Percentiles rank a stretch among this genome's conserved stretches.
phyloP scores from a whole-genome alignment of 2,888 invertebrate species.

The Tholera decimalis region DNA sequence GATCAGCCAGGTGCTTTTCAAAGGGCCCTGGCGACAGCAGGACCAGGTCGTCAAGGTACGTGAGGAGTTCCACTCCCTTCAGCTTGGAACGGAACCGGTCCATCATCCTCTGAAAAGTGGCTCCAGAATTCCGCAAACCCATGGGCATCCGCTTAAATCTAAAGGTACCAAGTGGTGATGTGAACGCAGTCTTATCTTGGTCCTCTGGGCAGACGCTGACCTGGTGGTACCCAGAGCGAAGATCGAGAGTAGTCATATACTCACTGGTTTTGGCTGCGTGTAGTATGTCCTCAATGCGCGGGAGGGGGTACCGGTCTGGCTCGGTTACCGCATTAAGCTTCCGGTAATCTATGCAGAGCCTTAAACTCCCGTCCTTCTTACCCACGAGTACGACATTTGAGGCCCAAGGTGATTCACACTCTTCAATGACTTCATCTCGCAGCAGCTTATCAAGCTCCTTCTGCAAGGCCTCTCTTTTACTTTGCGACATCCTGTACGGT shows the following conservation, averaged over 20 bases:
- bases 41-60: constrained; percentile 70
- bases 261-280: not conserved
- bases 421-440: constrained; percentile 3
- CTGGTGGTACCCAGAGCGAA: too few relatives aligned
- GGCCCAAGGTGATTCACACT: constrained; percentile 4
- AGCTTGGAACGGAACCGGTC: constrained; percentile 53
- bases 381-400: not conserved
- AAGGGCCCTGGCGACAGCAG: constrained; percentile 61
- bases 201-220: not conserved
- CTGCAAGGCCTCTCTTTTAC: not conserved
- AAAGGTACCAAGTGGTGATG: not conserved
- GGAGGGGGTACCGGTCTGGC: too few relatives aligned
- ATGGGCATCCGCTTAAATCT: not conserved
- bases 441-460: constrained; percentile 5
- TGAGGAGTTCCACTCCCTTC: constrained; percentile 30
- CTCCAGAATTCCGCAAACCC: constrained; percentile 42
- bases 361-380: not conserved
- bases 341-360: not conserved
- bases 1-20: constrained; percentile 63
- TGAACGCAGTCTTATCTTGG: not conserved
- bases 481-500: constrained; percentile 4
- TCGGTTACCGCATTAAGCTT: not conserved
- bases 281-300: not conserved
- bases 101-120: constrained; percentile 63
- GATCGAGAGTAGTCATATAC: not conserved